These are phyloP conservation scores for Drosophila carrolli DNA, from an alignment of 1,140 invertebrate species.

Conservation along the genomic window DNA sequence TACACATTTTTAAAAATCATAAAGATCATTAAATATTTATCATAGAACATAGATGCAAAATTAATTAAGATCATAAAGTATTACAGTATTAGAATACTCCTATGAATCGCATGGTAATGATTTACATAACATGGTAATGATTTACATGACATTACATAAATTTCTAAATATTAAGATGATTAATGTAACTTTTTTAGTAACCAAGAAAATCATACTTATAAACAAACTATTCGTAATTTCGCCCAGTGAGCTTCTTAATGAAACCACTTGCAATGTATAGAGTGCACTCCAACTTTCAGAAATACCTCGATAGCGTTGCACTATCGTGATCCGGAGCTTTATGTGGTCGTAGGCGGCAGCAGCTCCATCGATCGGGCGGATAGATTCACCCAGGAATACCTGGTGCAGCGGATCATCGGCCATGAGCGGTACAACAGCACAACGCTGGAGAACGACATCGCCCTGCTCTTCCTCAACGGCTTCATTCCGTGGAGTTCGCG, in stretches of 20 bases:
- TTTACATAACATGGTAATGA: too few species aligned
- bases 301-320: conserved; percentile 11
- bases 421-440: conserved; percentile 18
- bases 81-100: too few species aligned
- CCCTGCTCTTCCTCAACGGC: conserved; percentile 52
- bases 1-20: too few species aligned
- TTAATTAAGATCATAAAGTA: too few species aligned
- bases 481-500: conserved; percentile 15
- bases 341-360: conserved; percentile 45
- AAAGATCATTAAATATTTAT: too few species aligned
- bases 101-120: too few species aligned
- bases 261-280: background rate
- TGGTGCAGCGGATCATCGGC: conserved; percentile 42
- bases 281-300: conserved; percentile 4
- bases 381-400: conserved; percentile 18
- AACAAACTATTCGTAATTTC: background rate
- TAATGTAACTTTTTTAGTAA: too few species aligned
- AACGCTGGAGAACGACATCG: conserved; percentile 61
- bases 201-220: too few species aligned
- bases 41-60: too few species aligned
- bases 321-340: conserved; percentile 18
- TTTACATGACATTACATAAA: too few species aligned
- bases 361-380: conserved; percentile 11
- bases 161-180: too few species aligned
- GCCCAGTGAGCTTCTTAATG: background rate